phyloP scores from a whole-genome alignment of 2,113 vertebrate genomes.

The Arothron firmamentum region DNA sequence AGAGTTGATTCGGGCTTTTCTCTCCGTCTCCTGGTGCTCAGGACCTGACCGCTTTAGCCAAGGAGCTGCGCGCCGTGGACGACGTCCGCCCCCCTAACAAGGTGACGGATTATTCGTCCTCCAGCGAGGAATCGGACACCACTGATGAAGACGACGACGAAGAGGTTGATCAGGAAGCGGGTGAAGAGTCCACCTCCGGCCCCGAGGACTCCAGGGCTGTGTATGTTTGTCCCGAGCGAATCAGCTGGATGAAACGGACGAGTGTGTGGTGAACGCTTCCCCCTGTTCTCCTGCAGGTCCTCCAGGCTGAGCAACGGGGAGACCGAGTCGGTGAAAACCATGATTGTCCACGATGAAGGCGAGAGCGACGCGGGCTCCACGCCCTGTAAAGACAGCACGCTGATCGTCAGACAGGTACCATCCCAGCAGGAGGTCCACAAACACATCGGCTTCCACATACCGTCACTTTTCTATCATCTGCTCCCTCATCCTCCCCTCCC shows the following conservation, averaged over 20 bases:
- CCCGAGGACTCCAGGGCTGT: constrained; percentile 89
- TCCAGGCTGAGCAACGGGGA: constrained; percentile 95
- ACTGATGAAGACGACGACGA: constrained; percentile 97
- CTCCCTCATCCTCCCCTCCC: background rate
- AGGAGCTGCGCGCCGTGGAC: constrained; percentile 92
- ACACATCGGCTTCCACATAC: background rate
- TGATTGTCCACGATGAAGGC: constrained; percentile 92
- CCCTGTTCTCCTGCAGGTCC: constrained; percentile 56
- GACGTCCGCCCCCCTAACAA: constrained; percentile 93
- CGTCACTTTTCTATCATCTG: constrained; percentile 5
- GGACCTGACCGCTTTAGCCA: constrained; percentile 94
- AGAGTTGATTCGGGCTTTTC: constrained; percentile 6
- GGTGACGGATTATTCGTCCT: constrained; percentile 96
- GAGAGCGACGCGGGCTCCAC: constrained; percentile 89
- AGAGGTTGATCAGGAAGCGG: constrained; percentile 91
- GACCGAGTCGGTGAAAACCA: constrained; percentile 92
- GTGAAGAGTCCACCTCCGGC: constrained; percentile 91
- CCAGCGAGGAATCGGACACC: constrained; percentile 95
- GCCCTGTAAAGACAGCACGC: constrained; percentile 96
- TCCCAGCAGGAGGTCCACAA: background rate
- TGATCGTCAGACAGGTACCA: constrained; percentile 95
- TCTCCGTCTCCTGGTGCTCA: constrained; percentile 44
- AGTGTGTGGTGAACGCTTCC: background rate
- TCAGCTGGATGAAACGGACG: too few species aligned
- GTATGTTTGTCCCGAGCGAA: constrained; percentile 66